Evolutionary conservation across 2,113 vertebrate species (phyloP), one percentile per base, ranked within the genome.

Genomic region (Trogon surrucura): DNA sequence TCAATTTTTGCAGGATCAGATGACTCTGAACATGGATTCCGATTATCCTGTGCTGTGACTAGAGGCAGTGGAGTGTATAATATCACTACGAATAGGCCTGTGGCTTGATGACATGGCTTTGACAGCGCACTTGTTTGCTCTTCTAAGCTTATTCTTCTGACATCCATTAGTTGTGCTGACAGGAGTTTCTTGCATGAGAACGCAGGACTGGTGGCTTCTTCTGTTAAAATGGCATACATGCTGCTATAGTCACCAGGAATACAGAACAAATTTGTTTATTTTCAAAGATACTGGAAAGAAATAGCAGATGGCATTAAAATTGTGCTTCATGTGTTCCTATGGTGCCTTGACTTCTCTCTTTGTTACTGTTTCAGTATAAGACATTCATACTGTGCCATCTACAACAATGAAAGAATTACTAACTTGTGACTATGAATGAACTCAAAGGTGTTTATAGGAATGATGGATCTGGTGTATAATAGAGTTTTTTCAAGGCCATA

Each of bases 131-230:
- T 96, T 94, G 96, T 98, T 97, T 95, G 95, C 96, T 98, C 93
- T 95, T 93, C 64, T 93, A 85, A 95, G 80, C 82, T 95, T 93
- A 91, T 95, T 97, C 88, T 82, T 93, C 94, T 95, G 90, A 88
- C 95, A 93, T 97, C 94, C 74, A 95, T 98, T 97, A 98, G 81
- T 84, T 89, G 89, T 96, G 91, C 95, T 97, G 97, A 97, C 96
- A 97, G 94, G 95, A 93, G 92, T 97, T 95, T 92, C 89, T 94
- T 96, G 80, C 83, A 74, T 80, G 80, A 90, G 70, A 94, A 88
- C 92, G 69, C 75, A 94, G 88, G 79, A 66, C 84, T 87, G 65
- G 70, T 94, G 81, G 65, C 90, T 97, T 53, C 64, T 71, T 97
- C 64, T 11, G 20, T 79, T 60, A 91, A 91, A 93, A 92, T 84